Evolutionary conservation across 2,888 invertebrate genomes (phyloP).

Genomic region (Netelia inedita): DNA sequence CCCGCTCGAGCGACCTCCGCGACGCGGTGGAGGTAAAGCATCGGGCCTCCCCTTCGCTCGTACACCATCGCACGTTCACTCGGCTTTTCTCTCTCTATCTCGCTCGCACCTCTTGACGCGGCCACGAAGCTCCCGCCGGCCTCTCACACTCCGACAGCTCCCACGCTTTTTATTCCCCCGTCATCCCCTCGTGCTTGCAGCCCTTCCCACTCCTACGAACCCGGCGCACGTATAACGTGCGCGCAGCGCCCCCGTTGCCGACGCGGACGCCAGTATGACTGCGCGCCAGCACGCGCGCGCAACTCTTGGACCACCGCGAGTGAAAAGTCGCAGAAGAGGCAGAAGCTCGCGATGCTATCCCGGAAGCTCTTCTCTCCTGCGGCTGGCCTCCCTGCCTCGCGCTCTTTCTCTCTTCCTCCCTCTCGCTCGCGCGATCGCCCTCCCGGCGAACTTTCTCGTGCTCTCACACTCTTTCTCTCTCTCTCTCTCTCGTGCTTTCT

Average conservation of each 20-base stretch:
- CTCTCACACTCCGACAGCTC: constrained; percentile 83
- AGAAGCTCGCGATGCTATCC: constrained; percentile 74
- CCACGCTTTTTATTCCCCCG: constrained; percentile 52
- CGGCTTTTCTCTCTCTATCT: constrained; percentile 35
- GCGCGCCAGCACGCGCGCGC: constrained; percentile 64
- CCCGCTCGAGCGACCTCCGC: constrained; percentile 55
- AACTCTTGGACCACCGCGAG: constrained; percentile 73
- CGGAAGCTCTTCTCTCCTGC: constrained; percentile 72
- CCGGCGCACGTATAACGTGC: constrained; percentile 74
- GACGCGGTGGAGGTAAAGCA: constrained; percentile 21
- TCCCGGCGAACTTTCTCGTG: not conserved
- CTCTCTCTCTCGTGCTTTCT: not conserved
- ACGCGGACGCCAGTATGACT: constrained; percentile 73
- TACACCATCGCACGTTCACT: constrained; percentile 49
- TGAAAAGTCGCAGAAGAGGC: constrained; percentile 79
- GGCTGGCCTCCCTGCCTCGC: constrained; percentile 65
- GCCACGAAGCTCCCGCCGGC: constrained; percentile 73
- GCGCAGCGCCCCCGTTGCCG: constrained; percentile 71
- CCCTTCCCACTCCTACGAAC: constrained; percentile 71
- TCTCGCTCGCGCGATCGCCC: not conserved
- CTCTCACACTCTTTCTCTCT: not conserved
- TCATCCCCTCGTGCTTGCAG: constrained; percentile 50
- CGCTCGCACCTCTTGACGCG: constrained; percentile 12
- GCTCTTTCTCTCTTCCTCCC: not conserved
- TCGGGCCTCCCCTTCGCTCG: constrained; percentile 12